Evolutionary conservation across 2,888 invertebrate species (phyloP), one percentile per base, ranked within the genome.

Genomic region (Idaea aversata): DNA sequence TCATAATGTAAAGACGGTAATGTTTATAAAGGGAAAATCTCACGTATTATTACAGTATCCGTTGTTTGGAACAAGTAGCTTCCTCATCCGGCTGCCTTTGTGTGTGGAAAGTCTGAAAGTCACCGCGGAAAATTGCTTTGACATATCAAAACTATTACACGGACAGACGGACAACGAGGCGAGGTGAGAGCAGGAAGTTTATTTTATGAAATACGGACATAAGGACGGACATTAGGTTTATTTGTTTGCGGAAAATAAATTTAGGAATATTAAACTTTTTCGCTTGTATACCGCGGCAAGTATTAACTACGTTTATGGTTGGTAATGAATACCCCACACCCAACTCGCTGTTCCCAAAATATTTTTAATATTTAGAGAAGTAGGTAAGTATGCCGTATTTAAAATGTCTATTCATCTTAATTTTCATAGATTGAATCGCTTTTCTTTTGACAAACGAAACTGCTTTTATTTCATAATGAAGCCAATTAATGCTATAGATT

Each of bases 81-180:
- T 7, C 63, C 7, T 64, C 61, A 62, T 61, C 63, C 63, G 63
- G 60, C n/a, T 47, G 47, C 61, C 65, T 35, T 63, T 64, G 61
- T 60, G 66, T 36, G 66, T 57, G 64, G 67, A 64, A 64, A 65
- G 62, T 57, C 60, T 65, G 62, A 65, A 69, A 67, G 16, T 67
- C 67, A 61, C 34, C 57, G 63, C 61, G 57, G 64, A 63, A 70
- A 70, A 70, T 66, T 63, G 63, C 65, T 70, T 70, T 70, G 70
- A 70, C 62, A 67, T 70, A 61, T 62, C 59, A 63, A 67, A 66
- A 70, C 65, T 66, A 66, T 66, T 70, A 67, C 65, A 63, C 60
- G 61, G 64, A 66, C 59, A 61, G 64, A 60, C 61, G 34, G 47
- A 47, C 47, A 10, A 47, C 47, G 10, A 47, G 47, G 47, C 13